Conservation (phyloP, 2,888 invertebrate genomes). For the Formica aserva region DNA sequence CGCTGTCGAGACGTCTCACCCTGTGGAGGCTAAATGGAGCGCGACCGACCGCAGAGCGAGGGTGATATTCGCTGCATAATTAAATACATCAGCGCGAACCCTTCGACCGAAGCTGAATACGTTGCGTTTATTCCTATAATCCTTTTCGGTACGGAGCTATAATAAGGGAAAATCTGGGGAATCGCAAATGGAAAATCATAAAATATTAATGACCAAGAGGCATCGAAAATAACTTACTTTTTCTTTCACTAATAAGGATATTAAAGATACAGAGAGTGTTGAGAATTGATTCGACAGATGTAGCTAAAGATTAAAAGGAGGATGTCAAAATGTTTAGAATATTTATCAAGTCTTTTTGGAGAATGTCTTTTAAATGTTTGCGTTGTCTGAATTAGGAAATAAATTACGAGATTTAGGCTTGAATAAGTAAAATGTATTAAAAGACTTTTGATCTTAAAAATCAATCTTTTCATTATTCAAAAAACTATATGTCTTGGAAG, state of each 20-base stretch:
- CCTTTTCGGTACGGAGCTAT: conserved; percentile 23
- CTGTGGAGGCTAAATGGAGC: conserved; percentile 69
- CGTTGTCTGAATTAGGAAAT: not conserved
- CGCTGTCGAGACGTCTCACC: conserved; percentile 61
- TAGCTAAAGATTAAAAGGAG: not conserved
- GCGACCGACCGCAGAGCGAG: conserved; percentile 72
- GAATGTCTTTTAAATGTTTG: not conserved
- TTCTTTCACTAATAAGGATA: not conserved
- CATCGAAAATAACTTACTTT: not conserved
- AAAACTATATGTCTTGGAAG: not conserved
- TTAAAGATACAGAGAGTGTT: not conserved
- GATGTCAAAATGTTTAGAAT: not conserved
- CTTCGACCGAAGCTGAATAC: conserved; percentile 62
- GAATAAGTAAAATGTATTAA: not conserved
- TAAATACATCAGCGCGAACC: conserved; percentile 70
- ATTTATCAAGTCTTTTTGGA: not conserved
- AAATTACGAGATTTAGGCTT: not conserved
- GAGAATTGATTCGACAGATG: not conserved
- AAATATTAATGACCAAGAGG: not conserved
- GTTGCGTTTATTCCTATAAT: conserved; percentile 61
- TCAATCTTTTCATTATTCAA: not conserved
- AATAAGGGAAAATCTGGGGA: conserved; percentile 5
- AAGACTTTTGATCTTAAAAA: not conserved
- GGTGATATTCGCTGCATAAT: conserved; percentile 76
- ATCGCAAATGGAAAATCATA: not conserved